phyloP scores from a whole-genome alignment of 1,140 invertebrate genomes.

The Delia radicum region DNA sequence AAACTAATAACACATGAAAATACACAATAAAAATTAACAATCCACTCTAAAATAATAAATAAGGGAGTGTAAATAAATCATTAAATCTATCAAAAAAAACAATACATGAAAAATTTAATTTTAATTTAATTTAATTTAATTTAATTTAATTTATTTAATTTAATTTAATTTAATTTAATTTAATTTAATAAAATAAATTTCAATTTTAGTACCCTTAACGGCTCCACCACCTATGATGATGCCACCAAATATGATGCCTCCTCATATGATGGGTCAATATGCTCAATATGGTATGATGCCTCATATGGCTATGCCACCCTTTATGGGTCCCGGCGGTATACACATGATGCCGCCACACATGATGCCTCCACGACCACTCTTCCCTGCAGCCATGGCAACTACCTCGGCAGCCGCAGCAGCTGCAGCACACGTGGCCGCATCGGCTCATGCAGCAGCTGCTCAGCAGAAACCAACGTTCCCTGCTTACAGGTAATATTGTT shows the following conservation, averaged over 20 bases:
- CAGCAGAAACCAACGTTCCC: conserved; percentile 76
- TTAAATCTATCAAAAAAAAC: too few relatives aligned
- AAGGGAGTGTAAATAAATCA: too few relatives aligned
- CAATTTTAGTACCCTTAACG: conserved; percentile 44
- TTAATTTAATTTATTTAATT: too few relatives aligned
- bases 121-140: too few relatives aligned
- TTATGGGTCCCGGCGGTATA: conserved; percentile 60
- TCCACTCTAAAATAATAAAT: too few relatives aligned
- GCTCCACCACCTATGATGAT: conserved; percentile 47
- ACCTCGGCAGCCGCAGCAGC: conserved; percentile 60
- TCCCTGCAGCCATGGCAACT: conserved; percentile 70
- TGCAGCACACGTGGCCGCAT: conserved; percentile 44
- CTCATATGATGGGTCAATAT: conserved; percentile 61
- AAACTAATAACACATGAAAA: too few relatives aligned
- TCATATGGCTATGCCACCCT: conserved; percentile 61
- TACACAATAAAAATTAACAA: too few relatives aligned
- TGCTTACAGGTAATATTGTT: conserved; percentile 66
- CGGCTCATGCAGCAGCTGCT: conserved; percentile 56
- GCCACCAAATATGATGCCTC: conserved; percentile 64
- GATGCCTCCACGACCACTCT: conserved; percentile 77
- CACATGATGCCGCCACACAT: conserved; percentile 63
- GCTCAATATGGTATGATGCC: conserved; percentile 59
- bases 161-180: too few relatives aligned
- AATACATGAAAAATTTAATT: too few relatives aligned
- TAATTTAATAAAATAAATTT: background rate